Evolutionary conservation across 2,113 vertebrate species (phyloP).

Genomic region (western clawed frog (Xenopus tropicalis)): DNA sequence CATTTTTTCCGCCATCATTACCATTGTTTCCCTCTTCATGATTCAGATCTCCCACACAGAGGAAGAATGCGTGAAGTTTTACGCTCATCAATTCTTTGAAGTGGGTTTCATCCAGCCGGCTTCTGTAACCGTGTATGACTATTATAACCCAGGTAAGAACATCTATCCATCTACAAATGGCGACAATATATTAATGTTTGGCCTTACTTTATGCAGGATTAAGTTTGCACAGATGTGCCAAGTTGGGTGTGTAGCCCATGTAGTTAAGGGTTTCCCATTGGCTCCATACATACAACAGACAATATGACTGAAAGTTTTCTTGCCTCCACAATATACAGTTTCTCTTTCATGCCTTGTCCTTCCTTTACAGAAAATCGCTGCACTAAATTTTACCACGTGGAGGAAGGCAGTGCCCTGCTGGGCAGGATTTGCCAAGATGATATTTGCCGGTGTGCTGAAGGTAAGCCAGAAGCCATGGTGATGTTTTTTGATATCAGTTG

Average conservation of each 20-base stretch:
- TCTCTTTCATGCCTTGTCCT: background rate
- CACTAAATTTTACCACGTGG: conserved; percentile 45
- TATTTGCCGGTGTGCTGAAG: conserved; percentile 45
- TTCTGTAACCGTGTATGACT: conserved; percentile 70
- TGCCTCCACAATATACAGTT: too few relatives aligned
- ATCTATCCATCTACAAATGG: background rate
- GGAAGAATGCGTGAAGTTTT: conserved; percentile 68
- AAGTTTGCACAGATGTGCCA: too few relatives aligned
- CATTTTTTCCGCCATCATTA: too few relatives aligned
- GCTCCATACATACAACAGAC: too few relatives aligned
- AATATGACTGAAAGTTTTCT: too few relatives aligned
- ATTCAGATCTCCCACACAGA: conserved; percentile 67
- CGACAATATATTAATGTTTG: too few relatives aligned
- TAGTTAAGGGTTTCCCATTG: too few relatives aligned
- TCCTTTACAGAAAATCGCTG: conserved; percentile 42
- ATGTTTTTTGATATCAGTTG: too few relatives aligned
- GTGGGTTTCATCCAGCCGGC: conserved; percentile 77
- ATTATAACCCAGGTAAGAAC: conserved; percentile 64
- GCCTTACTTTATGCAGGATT: too few relatives aligned
- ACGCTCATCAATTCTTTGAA: conserved; percentile 68
- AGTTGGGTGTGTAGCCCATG: too few relatives aligned
- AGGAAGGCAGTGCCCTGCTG: conserved; percentile 20
- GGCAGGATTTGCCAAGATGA: conserved; percentile 35
- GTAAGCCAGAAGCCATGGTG: conserved; percentile 22
- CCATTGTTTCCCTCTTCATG: background rate